Evolutionary conservation across 1,140 invertebrate species (phyloP), one percentile per base, ranked within the genome.

Genomic region (Bombus huntii): DNA sequence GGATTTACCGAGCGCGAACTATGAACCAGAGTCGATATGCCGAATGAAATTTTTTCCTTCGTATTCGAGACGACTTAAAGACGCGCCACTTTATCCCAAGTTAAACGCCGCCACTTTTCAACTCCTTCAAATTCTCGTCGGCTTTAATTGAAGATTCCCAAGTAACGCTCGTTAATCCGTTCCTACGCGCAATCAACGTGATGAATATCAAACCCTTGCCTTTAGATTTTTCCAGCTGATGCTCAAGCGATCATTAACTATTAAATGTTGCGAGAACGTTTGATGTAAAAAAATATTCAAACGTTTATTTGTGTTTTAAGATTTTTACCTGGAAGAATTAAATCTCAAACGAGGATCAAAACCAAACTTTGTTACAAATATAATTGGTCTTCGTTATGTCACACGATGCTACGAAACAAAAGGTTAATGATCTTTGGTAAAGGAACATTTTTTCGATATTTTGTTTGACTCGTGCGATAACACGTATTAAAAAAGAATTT

Each of bases 1-100:
- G 78, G 80, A 89, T 90, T 89, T 90, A 87, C 74, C 80, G 59
- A 34, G 28, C 66, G 65, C 65, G 6, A 77, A 77, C 78, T 62
- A 82, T 83, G 53, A 44, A 86, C 53, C 80, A 25, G 39, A 71
- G 5, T 77, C 80, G 65, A 82, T 86, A 80, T 15, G 66, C 31
- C 25, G 65, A 77, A 77, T 62, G 53, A 42, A 34, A 68, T 72
- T 77, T 62, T 59, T 66, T 72, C 34, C 15, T 1, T 18, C 65
- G 47, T 31, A 12, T 3, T 53, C 65, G 42, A 53, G 57, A 68
- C 62, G 34, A 34, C 59, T 18, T 25, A 22, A 28, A 44, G 66
- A 53, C 78, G 78, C 39, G 77, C 6, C 34, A n/a, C 53, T 18
- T 59, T 37, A 53, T 53, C 47, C 15, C 75, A 28, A 66, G 57